These are phyloP conservation scores for Protobothrops mucrosquamatus DNA, from an alignment of 2,113 vertebrate genomes.

Conservation along the genomic window DNA sequence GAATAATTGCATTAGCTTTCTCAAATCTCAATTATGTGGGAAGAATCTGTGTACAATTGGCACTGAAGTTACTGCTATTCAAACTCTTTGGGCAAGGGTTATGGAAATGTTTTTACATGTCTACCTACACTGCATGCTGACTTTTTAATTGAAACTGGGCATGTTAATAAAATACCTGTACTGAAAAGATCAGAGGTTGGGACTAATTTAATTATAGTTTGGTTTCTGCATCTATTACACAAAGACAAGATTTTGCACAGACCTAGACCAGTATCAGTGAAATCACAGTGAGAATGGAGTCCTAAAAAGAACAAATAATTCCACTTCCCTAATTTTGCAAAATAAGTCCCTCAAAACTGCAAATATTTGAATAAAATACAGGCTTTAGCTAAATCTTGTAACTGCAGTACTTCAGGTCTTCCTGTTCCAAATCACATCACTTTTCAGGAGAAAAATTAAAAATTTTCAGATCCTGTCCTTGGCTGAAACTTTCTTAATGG, in stretches of 20 bases:
- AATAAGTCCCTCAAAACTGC: neutral
- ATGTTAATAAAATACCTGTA: neutral
- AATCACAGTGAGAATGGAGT: neutral
- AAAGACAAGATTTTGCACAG: neutral
- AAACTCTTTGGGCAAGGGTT: neutral
- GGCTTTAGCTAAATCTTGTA: neutral
- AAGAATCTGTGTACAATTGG: neutral
- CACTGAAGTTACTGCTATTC: neutral
- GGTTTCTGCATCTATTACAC: neutral
- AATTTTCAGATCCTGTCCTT: neutral
- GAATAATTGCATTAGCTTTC: neutral
- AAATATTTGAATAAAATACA: neutral
- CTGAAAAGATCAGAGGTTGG: neutral
- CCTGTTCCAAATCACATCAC: neutral
- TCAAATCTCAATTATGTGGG: neutral
- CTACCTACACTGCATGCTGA: neutral
- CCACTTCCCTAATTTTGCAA: neutral
- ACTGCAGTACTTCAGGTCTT: neutral
- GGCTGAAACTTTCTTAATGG: neutral
- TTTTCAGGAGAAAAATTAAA: neutral
- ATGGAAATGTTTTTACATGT: neutral
- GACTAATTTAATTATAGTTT: neutral
- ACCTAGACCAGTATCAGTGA: neutral
- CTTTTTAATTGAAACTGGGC: neutral
- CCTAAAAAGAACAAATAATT: neutral